Percentiles rank a stretch among this genome's conserved stretches.
phyloP scores from a whole-genome alignment of 1,140 invertebrate genomes.

The Octopus bimaculoides region DNA sequence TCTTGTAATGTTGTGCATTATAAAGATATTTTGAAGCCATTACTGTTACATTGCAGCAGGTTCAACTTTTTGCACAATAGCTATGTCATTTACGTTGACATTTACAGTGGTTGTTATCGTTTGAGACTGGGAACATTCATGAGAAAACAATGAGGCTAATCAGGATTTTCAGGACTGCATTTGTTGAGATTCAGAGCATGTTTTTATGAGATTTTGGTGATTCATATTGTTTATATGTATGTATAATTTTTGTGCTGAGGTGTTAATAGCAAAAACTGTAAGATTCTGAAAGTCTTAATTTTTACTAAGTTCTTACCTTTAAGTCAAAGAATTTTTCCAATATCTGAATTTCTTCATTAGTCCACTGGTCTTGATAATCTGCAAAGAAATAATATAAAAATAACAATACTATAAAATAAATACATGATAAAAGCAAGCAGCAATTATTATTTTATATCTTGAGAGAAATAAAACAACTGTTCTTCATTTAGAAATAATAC shows the following conservation, averaged over 20 bases:
- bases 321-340: slow-evolving; percentile 91
- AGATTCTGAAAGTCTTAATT: not conserved
- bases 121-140: too few species aligned
- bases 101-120: too few species aligned
- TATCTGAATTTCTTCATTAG: slow-evolving; percentile 78
- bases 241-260: not conserved
- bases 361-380: slow-evolving; percentile 84
- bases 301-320: slow-evolving; percentile 62
- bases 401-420: slow-evolving; percentile 8
- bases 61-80: too few species aligned
- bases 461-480: too few species aligned
- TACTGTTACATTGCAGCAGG: too few species aligned
- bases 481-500: too few species aligned
- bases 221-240: not conserved
- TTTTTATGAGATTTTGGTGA: not conserved
- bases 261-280: not conserved
- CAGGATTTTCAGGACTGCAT: not conserved
- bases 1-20: too few species aligned
- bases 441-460: not conserved
- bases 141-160: not conserved
- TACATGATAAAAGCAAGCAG: not conserved
- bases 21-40: too few species aligned
- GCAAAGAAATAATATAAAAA: slow-evolving; percentile 22
- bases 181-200: not conserved
- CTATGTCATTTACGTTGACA: too few species aligned